Evolutionary conservation across 23 tunicate species (phyloP), one percentile per base, ranked within the genome.

Genomic region (Trididemnum clinides): DNA sequence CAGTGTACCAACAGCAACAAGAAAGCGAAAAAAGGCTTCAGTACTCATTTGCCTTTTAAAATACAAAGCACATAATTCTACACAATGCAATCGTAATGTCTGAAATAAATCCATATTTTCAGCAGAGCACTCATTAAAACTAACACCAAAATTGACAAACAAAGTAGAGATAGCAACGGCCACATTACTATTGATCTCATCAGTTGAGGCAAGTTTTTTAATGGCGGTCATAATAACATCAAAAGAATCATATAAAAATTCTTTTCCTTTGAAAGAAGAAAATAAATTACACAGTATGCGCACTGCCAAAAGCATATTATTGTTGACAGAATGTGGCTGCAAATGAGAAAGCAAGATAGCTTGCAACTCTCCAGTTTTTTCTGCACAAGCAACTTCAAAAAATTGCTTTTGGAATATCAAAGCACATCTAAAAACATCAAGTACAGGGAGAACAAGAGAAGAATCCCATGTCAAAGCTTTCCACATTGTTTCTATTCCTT

Each of bases 281-380:
- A 89, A 84, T 33, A 89, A 29, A 71, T 89, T 89, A 63, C 85
- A 84, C 33, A 89, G 58, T n/a, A 78, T 78, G 51, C 94, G 88
- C 6, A 89, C 44, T 29, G 89, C 70, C n/a, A 89, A 54, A 38
- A 89, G 84, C 25, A 36, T 37, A 23, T 73, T 73, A 20, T 19
- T 30, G 7, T n/a, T 39, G 27, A 73, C 30, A 73, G 80, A 39
- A 12, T 73, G 26, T 36, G 73, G 33, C 30, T 51, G 57, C 6
- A 89, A 36, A 69, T 72, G 85, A 59, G 25, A 57, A 15, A 88
- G 51, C 22, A 89, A 31, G 26, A 89, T 34, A 4, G 34, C 57
- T 4, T 84, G 64, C 5, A 89, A 74, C 39, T 64, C 62, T 33
- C 32, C 51, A 4, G 85, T 79, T 28, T 66, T 65, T 0, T 26